Base-by-base conservation (phyloP, 2,888 invertebrate genomes). In the Parascotia fuliginaria region DNA sequence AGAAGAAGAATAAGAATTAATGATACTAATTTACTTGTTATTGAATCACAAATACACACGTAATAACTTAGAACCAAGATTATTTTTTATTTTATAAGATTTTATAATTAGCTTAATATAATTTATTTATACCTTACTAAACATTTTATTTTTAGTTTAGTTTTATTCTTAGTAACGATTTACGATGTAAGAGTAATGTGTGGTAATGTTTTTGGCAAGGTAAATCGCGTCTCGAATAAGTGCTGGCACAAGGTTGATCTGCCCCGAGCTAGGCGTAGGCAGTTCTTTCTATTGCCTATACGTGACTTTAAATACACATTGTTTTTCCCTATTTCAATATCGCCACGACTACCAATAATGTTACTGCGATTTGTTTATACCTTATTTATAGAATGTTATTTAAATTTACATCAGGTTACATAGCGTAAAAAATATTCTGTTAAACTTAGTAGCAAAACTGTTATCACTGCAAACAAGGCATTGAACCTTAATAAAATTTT, bases 141-240 rank as follows among this genome's bases (percentile, higher is more conserved):
- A 32, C 32, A 19, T 3, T 32, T 32, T 7, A 13, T 6, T 9
- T 9, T 22, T 9, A 27, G 22, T 32, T n/a, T 28, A 11, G 7
- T 0, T 15, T 9, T 36, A 29, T 34, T 40, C 11, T 34, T 34
- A 34, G 19, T 9, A 1, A 28, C n/a, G 16, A 19, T 40, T 29
- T 39, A 16, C 13, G 7, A 15, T 19, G 12, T 14, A 22, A 19
- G 32, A 14, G 28, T 37, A 27, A n/a, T 28, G 22, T 33, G 41
- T 56, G 55, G 47, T 42, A 36, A 58, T 43, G 55, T 70, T 80
- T n/a, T 79, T 77, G 77, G 73, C 79, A 79, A 78, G 71, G 75
- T 72, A 63, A 77, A 55, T 56, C 56, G 57, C 57, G 51, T 74
- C 61, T 73, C 79, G 52, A 75, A 73, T 75, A 63, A 53, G 51